Base-by-base conservation (phyloP, 2,113 vertebrate species). In the Melanerpes formicivorus region DNA sequence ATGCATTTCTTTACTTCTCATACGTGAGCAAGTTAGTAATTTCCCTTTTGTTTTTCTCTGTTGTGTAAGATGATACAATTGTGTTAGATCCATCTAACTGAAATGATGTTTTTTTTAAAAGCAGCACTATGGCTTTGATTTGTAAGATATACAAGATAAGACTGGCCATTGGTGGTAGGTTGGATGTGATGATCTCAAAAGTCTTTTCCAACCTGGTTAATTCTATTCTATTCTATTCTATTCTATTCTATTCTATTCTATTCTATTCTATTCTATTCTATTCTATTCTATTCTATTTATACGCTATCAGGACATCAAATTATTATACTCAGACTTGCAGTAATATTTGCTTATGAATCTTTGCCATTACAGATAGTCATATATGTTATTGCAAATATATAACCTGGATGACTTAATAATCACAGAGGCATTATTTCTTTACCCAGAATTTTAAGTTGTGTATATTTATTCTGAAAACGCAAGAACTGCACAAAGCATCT, bases 391-490 rank as follows among this genome's bases (percentile, higher is more conserved):
- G 32, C 21, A 73, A 74, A 58, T 44, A 4, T 58, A 18, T 55
- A 60, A 25, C 11, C 37, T 52, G 26, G 2, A 13, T 88, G 10
- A 55, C 13, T 32, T 48, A 82, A n/a, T 64, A 32, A 59, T 74
- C 73, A 54, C 46, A 74, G 26, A 19, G 7, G 11, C 15, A 16
- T 81, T 73, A 42, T 72, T 83, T 67, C 34, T 87, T 91, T 77
- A 52, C 48, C 22, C 26, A 90, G 52, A 88, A 60, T 85, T 87
- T 89, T 5, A 72, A 65, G 11, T n/a, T 84, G 56, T 72, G 8
- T 66, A 10, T 84, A 64, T 93, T 92, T 96, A 66, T 88, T 87
- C 16, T 84, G 84, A 87, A 93, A 91, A 93, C 21, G 62, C 46
- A 83, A 73, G n/a, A 91, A 85, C 72, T 62, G 18, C 90, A 27